Evolutionary conservation across 2,113 vertebrate species (phyloP).

Genomic region (Larimichthys polyactis): DNA sequence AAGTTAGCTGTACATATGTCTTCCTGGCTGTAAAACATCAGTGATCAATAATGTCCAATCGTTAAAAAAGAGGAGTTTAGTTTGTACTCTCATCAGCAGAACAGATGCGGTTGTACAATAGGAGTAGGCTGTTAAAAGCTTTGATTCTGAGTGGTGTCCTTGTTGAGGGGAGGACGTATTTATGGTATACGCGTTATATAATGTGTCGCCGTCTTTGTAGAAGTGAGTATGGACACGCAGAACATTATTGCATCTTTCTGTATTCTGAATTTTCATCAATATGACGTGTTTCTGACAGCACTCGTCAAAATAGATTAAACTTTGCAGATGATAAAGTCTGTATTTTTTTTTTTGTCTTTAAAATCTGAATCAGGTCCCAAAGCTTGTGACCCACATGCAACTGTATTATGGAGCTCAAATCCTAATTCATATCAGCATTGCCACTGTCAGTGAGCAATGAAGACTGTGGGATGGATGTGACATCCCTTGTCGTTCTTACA

Average conservation of each 20-base stretch:
- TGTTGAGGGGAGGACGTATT: conserved; percentile 18
- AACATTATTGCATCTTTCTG: background rate
- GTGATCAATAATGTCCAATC: conserved; percentile 43
- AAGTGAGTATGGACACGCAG: background rate
- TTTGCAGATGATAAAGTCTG: background rate
- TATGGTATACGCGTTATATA: background rate
- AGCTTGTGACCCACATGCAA: conserved; percentile 46
- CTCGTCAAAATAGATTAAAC: background rate
- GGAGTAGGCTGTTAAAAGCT: background rate
- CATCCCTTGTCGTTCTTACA: conserved; percentile 40
- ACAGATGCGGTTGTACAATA: background rate
- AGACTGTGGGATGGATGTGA: conserved; percentile 51
- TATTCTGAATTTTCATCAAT: background rate
- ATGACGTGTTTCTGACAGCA: background rate
- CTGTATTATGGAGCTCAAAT: conserved; percentile 22
- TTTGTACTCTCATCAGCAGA: conserved; percentile 53
- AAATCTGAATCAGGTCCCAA: background rate
- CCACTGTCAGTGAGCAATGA: conserved; percentile 45
- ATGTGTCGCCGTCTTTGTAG: background rate
- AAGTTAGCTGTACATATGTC: conserved; percentile 33
- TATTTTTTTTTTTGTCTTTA: background rate
- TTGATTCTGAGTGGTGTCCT: conserved; percentile 1
- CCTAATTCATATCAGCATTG: conserved; percentile 46
- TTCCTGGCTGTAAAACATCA: conserved; percentile 45
- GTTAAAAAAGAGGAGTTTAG: conserved; percentile 26